Conservation (phyloP, 2,888 invertebrate genomes). For the Aricia artaxerxes region DNA sequence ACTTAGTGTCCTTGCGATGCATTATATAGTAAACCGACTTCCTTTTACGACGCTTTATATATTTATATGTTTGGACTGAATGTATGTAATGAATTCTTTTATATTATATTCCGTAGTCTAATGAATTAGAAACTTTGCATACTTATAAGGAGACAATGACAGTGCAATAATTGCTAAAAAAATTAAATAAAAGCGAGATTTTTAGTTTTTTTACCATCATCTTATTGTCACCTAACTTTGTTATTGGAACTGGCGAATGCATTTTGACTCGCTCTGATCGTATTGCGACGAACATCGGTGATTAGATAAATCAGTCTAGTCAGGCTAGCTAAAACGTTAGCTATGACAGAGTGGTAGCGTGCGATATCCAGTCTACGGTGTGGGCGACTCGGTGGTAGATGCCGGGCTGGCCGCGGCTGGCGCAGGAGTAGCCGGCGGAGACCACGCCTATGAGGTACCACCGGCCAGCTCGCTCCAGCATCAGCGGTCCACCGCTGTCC, state of each 20-base stretch:
- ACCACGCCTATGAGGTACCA: slow-evolving; percentile 96
- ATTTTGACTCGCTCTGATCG: not conserved
- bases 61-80: too few relatives aligned
- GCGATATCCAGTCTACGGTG: slow-evolving; percentile 95
- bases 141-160: too few relatives aligned
- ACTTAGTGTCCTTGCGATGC: too few relatives aligned
- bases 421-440: slow-evolving; percentile 96
- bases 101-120: too few relatives aligned
- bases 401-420: slow-evolving; percentile 95
- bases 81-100: too few relatives aligned
- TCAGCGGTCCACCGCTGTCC: slow-evolving; percentile 93
- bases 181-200: too few relatives aligned
- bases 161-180: too few relatives aligned
- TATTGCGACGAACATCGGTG: not conserved
- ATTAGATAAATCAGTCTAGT: slow-evolving; percentile 1
- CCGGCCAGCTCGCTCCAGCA: slow-evolving; percentile 91
- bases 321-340: slow-evolving; percentile 35
- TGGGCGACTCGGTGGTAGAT: slow-evolving; percentile 96
- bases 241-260: not conserved
- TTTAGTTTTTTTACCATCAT: too few relatives aligned
- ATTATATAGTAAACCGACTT: too few relatives aligned
- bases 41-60: too few relatives aligned
- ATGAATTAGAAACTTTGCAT: too few relatives aligned
- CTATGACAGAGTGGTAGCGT: slow-evolving; percentile 77
- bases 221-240: too few relatives aligned